Conservation (phyloP, 2,797 vertebrate species). For the Lacerta viridis region DNA sequence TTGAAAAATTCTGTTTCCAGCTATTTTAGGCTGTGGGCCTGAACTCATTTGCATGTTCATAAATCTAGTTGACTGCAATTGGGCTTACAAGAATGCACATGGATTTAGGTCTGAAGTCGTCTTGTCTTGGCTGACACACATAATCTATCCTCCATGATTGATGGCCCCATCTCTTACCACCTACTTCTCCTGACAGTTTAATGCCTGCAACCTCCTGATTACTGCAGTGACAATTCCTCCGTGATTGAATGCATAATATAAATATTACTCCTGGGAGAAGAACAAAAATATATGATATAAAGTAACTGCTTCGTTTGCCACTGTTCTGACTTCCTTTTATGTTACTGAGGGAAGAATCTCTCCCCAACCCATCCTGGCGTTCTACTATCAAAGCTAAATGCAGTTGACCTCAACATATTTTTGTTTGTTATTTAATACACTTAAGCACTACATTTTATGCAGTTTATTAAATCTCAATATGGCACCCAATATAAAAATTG, state of each 20-base stretch:
- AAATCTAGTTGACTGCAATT: constrained; percentile 19
- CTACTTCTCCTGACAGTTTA: constrained; percentile 14
- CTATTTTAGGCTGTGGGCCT: background rate
- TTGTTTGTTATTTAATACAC: background rate
- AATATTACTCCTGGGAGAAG: constrained; percentile 7
- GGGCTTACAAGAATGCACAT: constrained; percentile 10
- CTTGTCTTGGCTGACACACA: constrained; percentile 21
- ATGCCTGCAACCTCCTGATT: constrained; percentile 15
- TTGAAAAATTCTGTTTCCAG: background rate
- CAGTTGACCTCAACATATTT: background rate
- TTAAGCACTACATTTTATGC: background rate
- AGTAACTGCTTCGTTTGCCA: constrained; percentile 12
- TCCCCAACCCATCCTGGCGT: background rate
- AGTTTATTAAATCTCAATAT: constrained; percentile 26
- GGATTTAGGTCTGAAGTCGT: constrained; percentile 27
- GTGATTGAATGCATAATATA: constrained; percentile 16
- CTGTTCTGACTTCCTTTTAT: background rate
- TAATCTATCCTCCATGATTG: constrained; percentile 4
- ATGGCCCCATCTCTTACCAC: constrained; percentile 12
- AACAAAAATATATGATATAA: background rate
- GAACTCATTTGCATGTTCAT: constrained; percentile 17
- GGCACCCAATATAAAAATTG: constrained; percentile 1
- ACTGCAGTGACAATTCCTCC: background rate
- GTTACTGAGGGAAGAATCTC: background rate
- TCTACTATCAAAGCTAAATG: background rate